Evolutionary conservation across 1,140 invertebrate species (phyloP), one percentile per base, ranked within the genome.

Genomic region (Drosophila burlai): DNA sequence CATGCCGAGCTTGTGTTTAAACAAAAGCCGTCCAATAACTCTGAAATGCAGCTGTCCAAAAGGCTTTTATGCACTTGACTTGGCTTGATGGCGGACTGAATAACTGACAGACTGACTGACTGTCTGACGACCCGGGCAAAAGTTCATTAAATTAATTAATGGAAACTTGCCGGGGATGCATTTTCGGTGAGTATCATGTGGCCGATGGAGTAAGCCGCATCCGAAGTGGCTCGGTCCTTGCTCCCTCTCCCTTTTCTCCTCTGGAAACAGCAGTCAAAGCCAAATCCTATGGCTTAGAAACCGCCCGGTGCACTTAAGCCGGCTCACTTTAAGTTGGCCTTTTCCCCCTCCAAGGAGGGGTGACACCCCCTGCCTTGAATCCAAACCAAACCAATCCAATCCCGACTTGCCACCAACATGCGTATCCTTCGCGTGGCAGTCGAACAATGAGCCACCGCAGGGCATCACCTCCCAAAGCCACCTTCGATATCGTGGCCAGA

Each of bases 371-470:
- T 38, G 34, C 34, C 52, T 36, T 40, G 5, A 18, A 29, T 45
- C 40, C 11, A 16, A 57, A 50, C 80, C 75, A 71, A 78, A 80
- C 71, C 69, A 87, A 74, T 80, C 65, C 61, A 76, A 73, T 66
- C 49, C 78, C 46, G 62, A 69, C 82, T 73, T 87, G 80, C 81
- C 80, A 89, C 64, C 61, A 87, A 72, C 83, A 87, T 87, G 81
- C 83, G 81, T 84, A 74, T 75, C 54, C 77, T 60, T 55, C 54
- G 84, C 81, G 77, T 65, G 76, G 73, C 77, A 81, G 83, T 67
- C 64, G 81, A 89, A 87, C 83, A 87, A 87, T 89, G 62, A 77
- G 67, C 58, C 61, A 61, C 84, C 81, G 52, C 85, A 84, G 80
- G 76, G 65, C 76, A 77, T 49, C 58, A 68, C 38, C 71, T 72